Conservation (phyloP, 1,140 invertebrate genomes). For the Hyposmocoma kahamanoa region DNA sequence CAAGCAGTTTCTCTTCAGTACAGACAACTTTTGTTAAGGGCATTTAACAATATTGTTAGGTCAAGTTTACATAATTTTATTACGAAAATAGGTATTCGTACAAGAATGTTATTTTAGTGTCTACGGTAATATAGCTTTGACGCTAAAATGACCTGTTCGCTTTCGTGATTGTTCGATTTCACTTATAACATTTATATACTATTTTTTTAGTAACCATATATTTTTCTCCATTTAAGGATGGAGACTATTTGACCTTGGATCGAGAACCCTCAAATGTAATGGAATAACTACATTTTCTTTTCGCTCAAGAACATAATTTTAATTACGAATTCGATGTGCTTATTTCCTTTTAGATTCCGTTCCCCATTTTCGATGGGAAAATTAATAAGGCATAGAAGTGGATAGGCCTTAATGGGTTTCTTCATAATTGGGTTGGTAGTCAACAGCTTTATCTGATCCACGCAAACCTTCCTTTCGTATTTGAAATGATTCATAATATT, state of each 20-base stretch:
- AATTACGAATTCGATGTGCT: slow-evolving; percentile 43
- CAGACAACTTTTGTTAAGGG: too few relatives aligned
- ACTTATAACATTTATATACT: too few relatives aligned
- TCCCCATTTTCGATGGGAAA: slow-evolving; percentile 5
- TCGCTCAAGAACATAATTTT: slow-evolving; percentile 44
- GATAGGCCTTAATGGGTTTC: slow-evolving; percentile 24
- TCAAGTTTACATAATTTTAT: too few relatives aligned
- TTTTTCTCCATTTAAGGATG: too few relatives aligned
- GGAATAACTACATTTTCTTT: slow-evolving; percentile 52
- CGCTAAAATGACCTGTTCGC: too few relatives aligned
- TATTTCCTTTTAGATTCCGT: slow-evolving; percentile 17
- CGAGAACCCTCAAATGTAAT: slow-evolving; percentile 35
- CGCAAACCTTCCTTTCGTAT: slow-evolving; percentile 11
- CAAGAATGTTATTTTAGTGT: too few relatives aligned
- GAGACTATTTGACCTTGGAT: too few relatives aligned
- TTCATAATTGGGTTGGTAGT: slow-evolving; percentile 19
- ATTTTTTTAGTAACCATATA: too few relatives aligned
- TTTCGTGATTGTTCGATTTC: too few relatives aligned
- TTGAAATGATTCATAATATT: slow-evolving; percentile 17
- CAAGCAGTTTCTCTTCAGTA: slow-evolving; percentile 38
- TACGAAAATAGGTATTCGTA: too few relatives aligned
- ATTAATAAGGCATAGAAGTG: slow-evolving; percentile 19
- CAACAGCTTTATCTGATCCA: slow-evolving; percentile 16
- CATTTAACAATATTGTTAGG: too few relatives aligned
- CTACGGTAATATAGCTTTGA: too few relatives aligned